Conservation (phyloP, 1,140 invertebrate genomes). For the Trichomalopsis sarcophagae region DNA sequence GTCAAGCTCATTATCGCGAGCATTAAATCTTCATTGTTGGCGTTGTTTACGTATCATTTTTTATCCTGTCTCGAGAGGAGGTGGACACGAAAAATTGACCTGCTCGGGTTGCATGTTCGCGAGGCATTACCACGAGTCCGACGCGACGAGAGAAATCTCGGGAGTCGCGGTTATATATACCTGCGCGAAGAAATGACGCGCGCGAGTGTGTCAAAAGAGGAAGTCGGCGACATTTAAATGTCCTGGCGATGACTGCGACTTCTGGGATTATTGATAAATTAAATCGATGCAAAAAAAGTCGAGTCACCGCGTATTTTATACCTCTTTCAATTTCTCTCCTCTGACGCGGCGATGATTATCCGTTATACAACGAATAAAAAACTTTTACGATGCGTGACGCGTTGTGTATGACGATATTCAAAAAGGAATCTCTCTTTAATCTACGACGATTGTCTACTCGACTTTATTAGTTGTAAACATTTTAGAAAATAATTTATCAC, state of each 20-base stretch:
- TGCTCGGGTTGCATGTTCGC: background rate
- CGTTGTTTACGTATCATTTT: too few species aligned
- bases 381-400: background rate
- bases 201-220: background rate
- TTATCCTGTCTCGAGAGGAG: background rate
- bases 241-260: background rate
- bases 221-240: background rate
- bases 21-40: too few species aligned
- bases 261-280: background rate
- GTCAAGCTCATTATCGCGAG: too few species aligned
- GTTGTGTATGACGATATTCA: background rate
- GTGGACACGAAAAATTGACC: background rate
- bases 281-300: background rate
- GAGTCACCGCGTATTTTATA: background rate
- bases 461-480: background rate
- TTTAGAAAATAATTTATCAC: background rate
- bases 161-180: background rate
- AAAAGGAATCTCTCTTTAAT: background rate
- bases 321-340: conserved; percentile 3
- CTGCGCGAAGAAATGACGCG: background rate
- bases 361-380: background rate
- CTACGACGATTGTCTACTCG: too few species aligned
- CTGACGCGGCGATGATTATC: background rate
- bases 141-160: background rate
- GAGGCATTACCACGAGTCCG: background rate